Base-by-base conservation (phyloP, 2,113 vertebrate species). In the Varanus komodoensis region DNA sequence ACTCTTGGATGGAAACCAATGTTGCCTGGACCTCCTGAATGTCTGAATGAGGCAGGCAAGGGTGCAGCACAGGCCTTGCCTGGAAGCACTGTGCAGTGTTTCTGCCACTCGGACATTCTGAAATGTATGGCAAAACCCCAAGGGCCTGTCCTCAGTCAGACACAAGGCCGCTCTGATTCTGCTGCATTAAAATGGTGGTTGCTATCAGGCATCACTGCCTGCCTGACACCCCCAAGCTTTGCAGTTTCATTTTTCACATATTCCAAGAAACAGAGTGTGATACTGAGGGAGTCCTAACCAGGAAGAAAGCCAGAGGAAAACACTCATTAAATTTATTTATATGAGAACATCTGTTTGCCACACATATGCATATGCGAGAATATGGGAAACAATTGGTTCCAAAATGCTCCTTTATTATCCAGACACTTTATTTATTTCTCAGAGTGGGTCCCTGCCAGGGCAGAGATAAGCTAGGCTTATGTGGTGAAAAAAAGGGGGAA, bases 371-470 rank as follows among this genome's bases (percentile, higher is more conserved):
- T 68, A 87, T 38, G 67, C 67, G 77, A 91, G 84, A 89, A 77
- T 11, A 73, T 73, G 32, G 64, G 23, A 88, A 81, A 71, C 23
- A 88, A 90, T 89, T 71, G 82, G 91, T 92, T 52, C 88, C 91
- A 89, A 91, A 90, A 86, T 3, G 38, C 7, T n/a, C 69, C 52
- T 52, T 89, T 86, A 68, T 95, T 50, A 50, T 8, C 94, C 93
- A 93, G 94, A 89, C 81, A 90, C 86, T 82, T 84, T 89, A 71
- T 91, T 88, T 93, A 88, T 90, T 82, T 90, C 57, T 82, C 19
- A 67, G 1, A 88, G 48, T 0, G 0, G 90, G 69, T 84, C 69
- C 48, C 75, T 92, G 69, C 67, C 21, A 54, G 44, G 67, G n/a
- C 34, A 84, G 38, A 89, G 73, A 21, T 85, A 38, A 78, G 21